Evolutionary conservation across 2,113 vertebrate species (phyloP).

Genomic region (Xenopus tropicalis): DNA sequence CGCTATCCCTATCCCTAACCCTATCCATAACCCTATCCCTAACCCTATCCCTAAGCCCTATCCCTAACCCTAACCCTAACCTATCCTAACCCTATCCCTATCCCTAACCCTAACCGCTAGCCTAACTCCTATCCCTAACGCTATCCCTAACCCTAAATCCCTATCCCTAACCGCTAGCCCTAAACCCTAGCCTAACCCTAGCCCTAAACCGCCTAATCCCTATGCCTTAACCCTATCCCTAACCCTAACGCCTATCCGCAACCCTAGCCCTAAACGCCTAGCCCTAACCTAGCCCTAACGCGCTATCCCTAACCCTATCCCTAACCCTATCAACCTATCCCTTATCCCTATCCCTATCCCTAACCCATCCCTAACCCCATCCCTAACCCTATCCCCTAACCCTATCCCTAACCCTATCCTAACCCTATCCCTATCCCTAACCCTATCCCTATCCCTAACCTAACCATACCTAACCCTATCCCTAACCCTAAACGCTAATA

Average conservation of each 20-base stretch:
- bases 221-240: too few relatives aligned
- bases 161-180: too few relatives aligned
- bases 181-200: too few relatives aligned
- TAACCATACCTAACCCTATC: background rate
- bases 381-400: conserved; percentile 30
- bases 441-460: conserved; percentile 11
- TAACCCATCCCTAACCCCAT: conserved; percentile 30
- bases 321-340: conserved; percentile 12
- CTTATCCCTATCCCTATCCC: conserved; percentile 11
- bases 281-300: background rate
- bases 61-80: too few relatives aligned
- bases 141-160: too few relatives aligned
- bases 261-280: background rate
- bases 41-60: too few relatives aligned
- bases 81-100: too few relatives aligned
- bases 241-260: background rate
- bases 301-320: conserved; percentile 31
- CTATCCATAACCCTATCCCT: too few relatives aligned
- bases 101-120: too few relatives aligned
- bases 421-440: conserved; percentile 26
- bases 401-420: conserved; percentile 19
- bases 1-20: too few relatives aligned
- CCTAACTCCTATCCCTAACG: too few relatives aligned
- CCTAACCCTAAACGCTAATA: background rate
- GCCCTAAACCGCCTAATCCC: too few relatives aligned